Evolutionary conservation across 2,113 vertebrate species (phyloP), one percentile per base, ranked within the genome.

Genomic region (Menura novaehollandiae): DNA sequence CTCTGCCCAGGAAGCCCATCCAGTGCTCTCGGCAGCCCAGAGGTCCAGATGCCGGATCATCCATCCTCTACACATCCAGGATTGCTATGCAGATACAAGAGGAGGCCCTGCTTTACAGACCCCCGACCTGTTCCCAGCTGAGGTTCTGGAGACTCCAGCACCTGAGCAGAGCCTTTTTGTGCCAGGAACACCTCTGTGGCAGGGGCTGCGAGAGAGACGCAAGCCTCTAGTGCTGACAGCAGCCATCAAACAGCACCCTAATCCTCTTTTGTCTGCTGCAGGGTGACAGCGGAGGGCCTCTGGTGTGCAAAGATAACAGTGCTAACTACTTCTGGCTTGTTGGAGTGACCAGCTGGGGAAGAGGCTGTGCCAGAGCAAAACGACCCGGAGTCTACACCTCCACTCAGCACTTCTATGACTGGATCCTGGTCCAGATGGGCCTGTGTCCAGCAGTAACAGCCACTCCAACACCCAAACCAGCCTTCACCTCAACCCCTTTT

Each of bases 311-410:
- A 73, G 83, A 92, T 1, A 84, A 55, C 52, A 55, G 1, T 2
- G 35, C 49, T 27, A 46, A 83, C 46, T 55, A 71, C 80, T 94
- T 81, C 63, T 94, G 93, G 89, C 80, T 94, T 5, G 74, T 94
- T 9, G 89, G 93, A 51, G 85, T 89, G 52, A 94, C 89, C 69
- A 94, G 89, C 85, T 89, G 86, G 90, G 86, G 90, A 15, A 56
- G 10, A 46, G 81, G 75, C 69, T 92, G 89, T 6, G 58, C 33
- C 11, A 92, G 80, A 51, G 13, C 39, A 11, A 60, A 43, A 3
- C 66, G n/a, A 11, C 37, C n/a, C 0, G 66, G 86, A 32, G 24
- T 89, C 24, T 95, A 83, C 86, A 77, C 82, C 51, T 90, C 90
- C 39, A 87, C 87, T 18, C 87, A 90, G 82, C 39, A 93, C 60